phyloP scores from a whole-genome alignment of 1,140 invertebrate genomes.

The Euura lappo region DNA sequence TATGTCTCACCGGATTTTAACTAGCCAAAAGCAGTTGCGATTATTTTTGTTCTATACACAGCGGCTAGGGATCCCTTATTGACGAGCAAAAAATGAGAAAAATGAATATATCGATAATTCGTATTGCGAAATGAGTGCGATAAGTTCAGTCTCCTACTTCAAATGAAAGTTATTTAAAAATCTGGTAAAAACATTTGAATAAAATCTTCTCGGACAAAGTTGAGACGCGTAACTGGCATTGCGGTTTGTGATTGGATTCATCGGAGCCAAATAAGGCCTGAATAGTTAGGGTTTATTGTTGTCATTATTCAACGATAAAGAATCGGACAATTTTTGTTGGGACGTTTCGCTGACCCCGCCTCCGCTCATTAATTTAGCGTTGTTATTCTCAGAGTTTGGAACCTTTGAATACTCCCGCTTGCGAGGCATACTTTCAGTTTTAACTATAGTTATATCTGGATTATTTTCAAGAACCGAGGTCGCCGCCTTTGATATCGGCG shows the following conservation, averaged over 20 bases:
- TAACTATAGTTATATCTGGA: conserved; percentile 69
- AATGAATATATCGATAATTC: not conserved
- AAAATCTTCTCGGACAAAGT: conserved; percentile 48
- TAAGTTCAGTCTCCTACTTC: conserved; percentile 34
- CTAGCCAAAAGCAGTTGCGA: not conserved
- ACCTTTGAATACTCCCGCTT: conserved; percentile 58
- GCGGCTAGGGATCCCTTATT: not conserved
- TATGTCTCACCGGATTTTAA: not conserved
- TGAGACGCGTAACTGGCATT: conserved; percentile 42
- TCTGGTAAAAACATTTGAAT: conserved; percentile 53
- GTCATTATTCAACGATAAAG: conserved; percentile 61
- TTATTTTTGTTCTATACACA: not conserved
- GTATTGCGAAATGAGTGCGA: not conserved
- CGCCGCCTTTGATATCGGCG: conserved; percentile 51
- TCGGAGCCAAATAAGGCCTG: conserved; percentile 55
- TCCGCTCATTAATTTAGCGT: conserved; percentile 57
- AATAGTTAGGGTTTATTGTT: conserved; percentile 61
- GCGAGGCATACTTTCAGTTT: conserved; percentile 61
- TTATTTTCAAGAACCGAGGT: conserved; percentile 65
- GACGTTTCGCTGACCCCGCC: conserved; percentile 50
- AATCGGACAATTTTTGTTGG: conserved; percentile 50
- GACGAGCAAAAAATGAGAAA: not conserved
- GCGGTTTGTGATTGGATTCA: conserved; percentile 20
- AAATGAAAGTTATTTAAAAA: conserved; percentile 57
- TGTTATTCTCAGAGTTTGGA: conserved; percentile 55